Base-by-base conservation (phyloP, 2,888 invertebrate genomes). In the Cephus pygmeus region DNA sequence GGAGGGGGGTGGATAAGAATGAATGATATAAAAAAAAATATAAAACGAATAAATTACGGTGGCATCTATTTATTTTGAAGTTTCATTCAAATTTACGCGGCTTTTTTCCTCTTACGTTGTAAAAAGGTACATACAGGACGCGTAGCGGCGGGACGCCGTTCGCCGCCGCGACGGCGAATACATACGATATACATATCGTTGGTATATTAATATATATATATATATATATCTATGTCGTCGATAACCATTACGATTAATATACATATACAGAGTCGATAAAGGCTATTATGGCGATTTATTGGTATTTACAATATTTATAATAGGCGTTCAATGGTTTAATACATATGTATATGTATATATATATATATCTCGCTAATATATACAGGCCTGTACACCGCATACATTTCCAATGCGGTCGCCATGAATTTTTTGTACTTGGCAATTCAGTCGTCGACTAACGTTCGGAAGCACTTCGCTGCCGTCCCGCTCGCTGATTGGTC, bases 61-160 rank as follows among this genome's bases (percentile, higher is more conserved):
- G 56, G 56, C 56, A 56, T 56, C 23, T 56, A 56, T 82, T 83
- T 81, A 83, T 83, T 85, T 85, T 81, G 78, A 78, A 76, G n/a
- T 56, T 78, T 73, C 73, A 81, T 81, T 80, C 76, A 81, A 79
- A 81, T 75, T 56, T 56, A 77, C 76, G 79, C 80, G 81, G 77
- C 84, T 81, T 56, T 56, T 40, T 56, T 56, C 23, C 76, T 69
- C 80, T 85, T 82, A 83, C 73, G 83, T 83, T 79, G 82, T 85
- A 86, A 81, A 84, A 87, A 85, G 86, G 84, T 86, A 88, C 85
- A 88, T 85, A 81, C 81, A 80, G 83, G 81, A 83, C 82, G 81
- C 74, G 69, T n/a, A 56, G 56, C 56, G 56, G 23, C 56, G 73
- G 75, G 78, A 75, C 69, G 75, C 69, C 68, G 35, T 76, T 73